These are phyloP conservation scores for Hyla sarda DNA, from an alignment of 2,113 vertebrate species.

Conservation along the genomic window DNA sequence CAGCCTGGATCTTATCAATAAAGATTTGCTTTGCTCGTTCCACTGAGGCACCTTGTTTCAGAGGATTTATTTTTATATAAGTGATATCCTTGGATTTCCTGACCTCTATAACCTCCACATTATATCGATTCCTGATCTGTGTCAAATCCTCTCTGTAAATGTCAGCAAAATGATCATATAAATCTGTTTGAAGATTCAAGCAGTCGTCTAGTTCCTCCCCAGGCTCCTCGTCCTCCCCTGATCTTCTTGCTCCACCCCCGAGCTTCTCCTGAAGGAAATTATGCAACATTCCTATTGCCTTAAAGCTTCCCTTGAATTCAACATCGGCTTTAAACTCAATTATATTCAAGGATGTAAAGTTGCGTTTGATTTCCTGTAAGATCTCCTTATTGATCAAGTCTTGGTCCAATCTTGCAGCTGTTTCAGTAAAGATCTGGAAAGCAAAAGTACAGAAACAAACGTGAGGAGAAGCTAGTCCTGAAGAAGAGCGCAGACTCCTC, in stretches of 20 bases:
- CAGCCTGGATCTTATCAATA: conserved; percentile 63
- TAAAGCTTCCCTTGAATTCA: conserved; percentile 68
- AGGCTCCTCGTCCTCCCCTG: background rate
- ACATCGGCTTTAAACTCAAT: conserved; percentile 28
- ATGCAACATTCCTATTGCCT: conserved; percentile 71
- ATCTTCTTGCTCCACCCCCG: conserved; percentile 28
- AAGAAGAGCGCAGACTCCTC: background rate
- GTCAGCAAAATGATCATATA: conserved; percentile 70
- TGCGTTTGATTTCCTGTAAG: conserved; percentile 60
- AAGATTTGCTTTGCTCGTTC: conserved; percentile 62
- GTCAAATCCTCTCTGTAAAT: conserved; percentile 55
- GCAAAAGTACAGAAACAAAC: background rate
- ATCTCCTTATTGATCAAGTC: conserved; percentile 68
- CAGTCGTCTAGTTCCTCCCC: fast-evolving
- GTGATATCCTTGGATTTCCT: fast-evolving
- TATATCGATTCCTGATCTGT: conserved; percentile 26
- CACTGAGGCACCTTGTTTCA: background rate
- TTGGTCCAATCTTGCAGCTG: conserved; percentile 70
- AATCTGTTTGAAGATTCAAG: conserved; percentile 52
- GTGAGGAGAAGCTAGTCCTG: background rate
- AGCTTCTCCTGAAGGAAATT: conserved; percentile 66
- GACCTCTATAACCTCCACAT: background rate
- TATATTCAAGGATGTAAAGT: conserved; percentile 68
- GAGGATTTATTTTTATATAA: conserved; percentile 56
- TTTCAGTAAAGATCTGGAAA: conserved; percentile 74